A percentile compares a stretch with the other conserved stretches of the same genome.
These are phyloP conservation scores for Istiophorus platypterus DNA, from an alignment of 2,113 vertebrate genomes.

Conservation along the genomic window DNA sequence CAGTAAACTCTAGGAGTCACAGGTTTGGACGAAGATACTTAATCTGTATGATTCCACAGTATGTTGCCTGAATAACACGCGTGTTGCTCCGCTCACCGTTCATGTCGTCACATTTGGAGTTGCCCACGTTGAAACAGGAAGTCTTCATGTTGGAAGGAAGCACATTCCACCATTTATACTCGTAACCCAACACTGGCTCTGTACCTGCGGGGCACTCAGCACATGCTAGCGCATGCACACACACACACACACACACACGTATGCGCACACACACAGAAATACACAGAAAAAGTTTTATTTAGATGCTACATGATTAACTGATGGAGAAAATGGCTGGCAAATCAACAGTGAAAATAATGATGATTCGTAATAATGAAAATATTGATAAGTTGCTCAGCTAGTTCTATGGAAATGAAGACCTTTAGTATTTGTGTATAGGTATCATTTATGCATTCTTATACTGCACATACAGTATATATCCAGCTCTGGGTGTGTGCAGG, in stretches of 20 bases:
- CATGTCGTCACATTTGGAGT: constrained; percentile 96
- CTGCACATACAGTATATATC: too few species aligned
- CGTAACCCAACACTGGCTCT: constrained; percentile 92
- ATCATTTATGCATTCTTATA: too few species aligned
- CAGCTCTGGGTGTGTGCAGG: not conserved
- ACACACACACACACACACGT: constrained; percentile 41
- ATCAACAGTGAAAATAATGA: too few species aligned
- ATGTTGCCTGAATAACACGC: too few species aligned
- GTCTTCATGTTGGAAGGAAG: constrained; percentile 97
- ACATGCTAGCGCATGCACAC: constrained; percentile 83
- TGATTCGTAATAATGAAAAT: too few species aligned
- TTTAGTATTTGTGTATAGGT: too few species aligned
- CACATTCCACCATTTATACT: constrained; percentile 99
- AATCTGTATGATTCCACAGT: too few species aligned
- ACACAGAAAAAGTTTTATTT: constrained; percentile 34
- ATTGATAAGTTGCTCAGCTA: too few species aligned
- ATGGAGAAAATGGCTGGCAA: too few species aligned
- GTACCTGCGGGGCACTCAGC: constrained; percentile 93
- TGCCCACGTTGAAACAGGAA: constrained; percentile 96
- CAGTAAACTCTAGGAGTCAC: too few species aligned
- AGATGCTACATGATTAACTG: not conserved
- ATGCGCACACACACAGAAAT: constrained; percentile 40
- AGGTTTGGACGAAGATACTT: too few species aligned
- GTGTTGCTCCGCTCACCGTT: constrained; percentile 88
- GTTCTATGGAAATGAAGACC: too few species aligned